Evolutionary conservation across 2,797 vertebrate genomes (phyloP).

Genomic region (Discoglossus pictus): DNA sequence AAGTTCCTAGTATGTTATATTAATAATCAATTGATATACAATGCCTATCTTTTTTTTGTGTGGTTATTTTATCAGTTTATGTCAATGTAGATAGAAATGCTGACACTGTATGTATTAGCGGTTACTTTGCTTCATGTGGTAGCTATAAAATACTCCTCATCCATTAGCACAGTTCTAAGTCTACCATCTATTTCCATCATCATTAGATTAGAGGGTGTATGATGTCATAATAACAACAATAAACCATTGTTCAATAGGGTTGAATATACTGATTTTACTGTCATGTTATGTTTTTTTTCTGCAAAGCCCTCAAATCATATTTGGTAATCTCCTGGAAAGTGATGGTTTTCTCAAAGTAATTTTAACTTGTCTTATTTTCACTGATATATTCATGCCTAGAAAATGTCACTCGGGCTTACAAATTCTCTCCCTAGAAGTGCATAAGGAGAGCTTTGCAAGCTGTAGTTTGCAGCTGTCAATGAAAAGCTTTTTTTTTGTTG

Average conservation of each 20-base stretch:
- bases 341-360: slow-evolving; percentile 2
- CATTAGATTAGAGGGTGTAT: slow-evolving; percentile 14
- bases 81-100: no score
- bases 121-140: no score
- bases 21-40: no score
- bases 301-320: slow-evolving; percentile 1
- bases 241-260: slow-evolving; percentile 15
- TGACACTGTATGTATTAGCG: no score
- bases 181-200: slow-evolving; percentile 8
- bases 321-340: slow-evolving; percentile 1
- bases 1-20: no score
- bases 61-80: no score
- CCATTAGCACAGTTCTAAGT: not conserved
- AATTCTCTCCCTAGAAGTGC: not conserved
- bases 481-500: not conserved
- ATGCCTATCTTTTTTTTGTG: no score
- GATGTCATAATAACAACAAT: slow-evolving; percentile 29
- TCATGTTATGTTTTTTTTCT: slow-evolving; percentile 23
- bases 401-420: slow-evolving; percentile 1
- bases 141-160: no score
- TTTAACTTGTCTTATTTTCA: not conserved
- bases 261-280: slow-evolving; percentile 28
- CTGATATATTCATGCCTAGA: not conserved
- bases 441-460: not conserved
- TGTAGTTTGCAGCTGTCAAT: not conserved